phyloP scores from a whole-genome alignment of 1,140 invertebrate species.

The Zophobas morio region DNA sequence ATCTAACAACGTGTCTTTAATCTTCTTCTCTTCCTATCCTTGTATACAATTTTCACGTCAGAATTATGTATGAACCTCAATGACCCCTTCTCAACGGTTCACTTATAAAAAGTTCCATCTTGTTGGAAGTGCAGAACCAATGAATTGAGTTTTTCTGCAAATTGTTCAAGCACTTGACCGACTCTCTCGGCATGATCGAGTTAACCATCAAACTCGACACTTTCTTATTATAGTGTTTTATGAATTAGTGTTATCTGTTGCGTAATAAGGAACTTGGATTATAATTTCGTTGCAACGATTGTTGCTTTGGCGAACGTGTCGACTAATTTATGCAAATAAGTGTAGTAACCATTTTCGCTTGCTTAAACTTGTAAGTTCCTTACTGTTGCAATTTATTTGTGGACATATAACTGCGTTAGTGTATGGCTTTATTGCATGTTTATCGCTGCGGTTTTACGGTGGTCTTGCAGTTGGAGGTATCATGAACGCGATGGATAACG shows the following conservation, averaged over 20 bases:
- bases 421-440: too few species aligned
- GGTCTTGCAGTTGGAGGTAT: too few species aligned
- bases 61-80: neutral
- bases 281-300: neutral
- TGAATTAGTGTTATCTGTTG: neutral
- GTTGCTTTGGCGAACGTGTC: neutral
- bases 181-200: neutral
- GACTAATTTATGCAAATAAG: neutral
- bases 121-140: slow-evolving; percentile 27
- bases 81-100: slow-evolving; percentile 16
- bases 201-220: slow-evolving; percentile 1
- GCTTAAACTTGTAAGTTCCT: neutral
- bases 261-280: neutral
- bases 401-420: too few species aligned
- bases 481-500: too few species aligned
- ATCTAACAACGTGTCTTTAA: too few species aligned
- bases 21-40: too few species aligned
- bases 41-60: neutral
- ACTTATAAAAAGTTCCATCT: slow-evolving; percentile 3
- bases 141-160: slow-evolving; percentile 34
- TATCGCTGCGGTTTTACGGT: too few species aligned
- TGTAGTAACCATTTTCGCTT: too few species aligned
- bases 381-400: neutral
- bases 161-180: slow-evolving; percentile 32
- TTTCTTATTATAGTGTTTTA: neutral